Evolutionary conservation across 2,888 invertebrate species (phyloP).

Genomic region (Microdon myrmicae): DNA sequence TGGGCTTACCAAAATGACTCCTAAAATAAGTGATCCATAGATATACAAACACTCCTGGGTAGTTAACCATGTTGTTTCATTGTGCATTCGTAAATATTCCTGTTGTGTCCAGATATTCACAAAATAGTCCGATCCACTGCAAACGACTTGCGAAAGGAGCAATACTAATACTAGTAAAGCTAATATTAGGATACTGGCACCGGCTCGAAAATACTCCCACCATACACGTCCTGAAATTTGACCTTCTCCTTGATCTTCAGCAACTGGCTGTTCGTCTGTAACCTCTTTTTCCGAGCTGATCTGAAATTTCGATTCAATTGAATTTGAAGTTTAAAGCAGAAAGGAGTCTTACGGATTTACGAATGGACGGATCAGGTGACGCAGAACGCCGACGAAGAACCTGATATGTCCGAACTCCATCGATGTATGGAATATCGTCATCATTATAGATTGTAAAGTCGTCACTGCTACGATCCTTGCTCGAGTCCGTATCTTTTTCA

Average conservation of each 20-base stretch:
- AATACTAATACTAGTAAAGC: slow-evolving; percentile 67
- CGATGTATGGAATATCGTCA: slow-evolving; percentile 66
- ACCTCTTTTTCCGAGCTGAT: slow-evolving; percentile 57
- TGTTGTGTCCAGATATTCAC: slow-evolving; percentile 71
- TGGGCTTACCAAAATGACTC: slow-evolving; percentile 60
- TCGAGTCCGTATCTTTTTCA: slow-evolving; percentile 36
- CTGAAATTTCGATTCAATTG: slow-evolving; percentile 45
- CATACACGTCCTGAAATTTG: slow-evolving; percentile 66
- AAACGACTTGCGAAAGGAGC: slow-evolving; percentile 70
- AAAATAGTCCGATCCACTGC: slow-evolving; percentile 73
- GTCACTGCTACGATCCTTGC: slow-evolving; percentile 35
- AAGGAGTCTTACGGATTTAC: slow-evolving; percentile 58
- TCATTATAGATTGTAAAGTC: slow-evolving; percentile 57
- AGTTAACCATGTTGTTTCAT: slow-evolving; percentile 59
- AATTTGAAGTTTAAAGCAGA: not conserved
- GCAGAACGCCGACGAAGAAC: slow-evolving; percentile 57
- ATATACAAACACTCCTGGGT: slow-evolving; percentile 64
- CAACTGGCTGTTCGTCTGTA: slow-evolving; percentile 56
- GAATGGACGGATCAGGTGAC: slow-evolving; percentile 55
- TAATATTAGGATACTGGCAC: slow-evolving; percentile 68
- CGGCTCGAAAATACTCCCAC: slow-evolving; percentile 67
- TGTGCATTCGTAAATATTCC: slow-evolving; percentile 60
- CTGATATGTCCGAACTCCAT: slow-evolving; percentile 63
- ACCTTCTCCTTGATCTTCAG: slow-evolving; percentile 67
- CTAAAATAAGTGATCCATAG: slow-evolving; percentile 63